Evolutionary conservation across 2,797 vertebrate species (phyloP), one percentile per base, ranked within the genome.

Genomic region (Arremon aurantiirostris): DNA sequence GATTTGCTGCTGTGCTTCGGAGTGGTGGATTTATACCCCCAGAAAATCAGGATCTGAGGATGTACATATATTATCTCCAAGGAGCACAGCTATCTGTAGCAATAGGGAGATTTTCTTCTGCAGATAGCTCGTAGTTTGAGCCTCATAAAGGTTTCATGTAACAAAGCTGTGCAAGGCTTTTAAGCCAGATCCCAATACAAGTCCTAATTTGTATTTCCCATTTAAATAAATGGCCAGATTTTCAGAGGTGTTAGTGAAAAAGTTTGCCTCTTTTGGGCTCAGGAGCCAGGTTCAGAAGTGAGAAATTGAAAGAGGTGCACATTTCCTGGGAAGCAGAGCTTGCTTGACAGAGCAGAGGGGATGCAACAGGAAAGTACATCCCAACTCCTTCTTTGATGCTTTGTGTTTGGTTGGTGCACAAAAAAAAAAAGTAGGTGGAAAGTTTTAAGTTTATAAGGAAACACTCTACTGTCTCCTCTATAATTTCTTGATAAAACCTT

Each of bases 61-160:
- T 86, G 92, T 95, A 94, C 88, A 92, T 95, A 89, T 49, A 94
- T 90, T 94, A 95, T 68, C 92, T 92, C 81, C 92, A 80, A 90
- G 87, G 78, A 96, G 68, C 44, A 85, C 27, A 95, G 93, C 92
- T 73, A 77, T 93, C 71, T 92, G 78, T 82, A 77, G 82, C 42
- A 95, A 92, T 53, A 77, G 81, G 77, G 66, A 95, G 88, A 94
- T 94, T 61, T 61, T 49, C 94, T 90, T 64, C 77, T 82, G 39
- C 73, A 77, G 92, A 73, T 90, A 79, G 60, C 63, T 96, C 4
- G 0, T 82, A 60, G 88, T 42, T 37, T 60, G 86, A 94, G 81
- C 73, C 70, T 96, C 92, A 89, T 92, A 95, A 95, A 95, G 75
- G 75, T 85, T 94, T 96, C 77, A 68, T 80, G 64, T 84, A 89